Evolutionary conservation across 2,113 vertebrate genomes (phyloP), one percentile per base, ranked within the genome.

Genomic region (Nesoenas mayeri): DNA sequence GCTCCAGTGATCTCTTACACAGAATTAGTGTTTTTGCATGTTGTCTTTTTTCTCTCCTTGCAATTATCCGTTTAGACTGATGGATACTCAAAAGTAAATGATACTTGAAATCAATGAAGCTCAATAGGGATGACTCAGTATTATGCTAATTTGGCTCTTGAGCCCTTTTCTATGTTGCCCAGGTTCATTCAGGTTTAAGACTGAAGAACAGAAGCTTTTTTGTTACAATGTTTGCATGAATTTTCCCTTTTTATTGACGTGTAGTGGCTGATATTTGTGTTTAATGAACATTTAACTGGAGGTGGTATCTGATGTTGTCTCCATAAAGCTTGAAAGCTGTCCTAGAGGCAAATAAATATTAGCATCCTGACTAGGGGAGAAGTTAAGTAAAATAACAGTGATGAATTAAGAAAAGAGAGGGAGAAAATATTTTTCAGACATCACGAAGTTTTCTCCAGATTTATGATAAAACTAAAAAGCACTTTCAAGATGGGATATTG

Each of bases 291-390:
- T 54, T 97, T 97, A 97, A 89, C 58, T 93, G 86, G 69, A 97
- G 75, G 48, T 34, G 2, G 72, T 90, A 91, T 21, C 44, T 34
- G 13, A 65, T 89, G 69, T 60, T 92, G 79, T 75, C 75, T 92
- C 75, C 15, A 75, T 92, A 82, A 77, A 89, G 36, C 47, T 81
- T 91, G 56, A 91, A 96, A 97, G 69, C 22, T 66, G 42, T 88
- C 89, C 93, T 96, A 94, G 79, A 96, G 79, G 47, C 9, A 96
- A 87, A 77, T 82, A 96, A 94, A 95, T 94, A 94, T 92, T 95
- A 89, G 34, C 90, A 95, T 69, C 50, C 34, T 91, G 26, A 54
- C 14, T 84, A 80, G 71, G 28, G 36, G 47, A 92, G 84, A 77
- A 88, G 79, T 50, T 65, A 64, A 75, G 86, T 85, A 79, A 93